A percentile compares a stretch with the other conserved stretches of the same genome.
Evolutionary conservation across 2,113 vertebrate genomes (phyloP).

Genomic region (Cnemophilus loriae): DNA sequence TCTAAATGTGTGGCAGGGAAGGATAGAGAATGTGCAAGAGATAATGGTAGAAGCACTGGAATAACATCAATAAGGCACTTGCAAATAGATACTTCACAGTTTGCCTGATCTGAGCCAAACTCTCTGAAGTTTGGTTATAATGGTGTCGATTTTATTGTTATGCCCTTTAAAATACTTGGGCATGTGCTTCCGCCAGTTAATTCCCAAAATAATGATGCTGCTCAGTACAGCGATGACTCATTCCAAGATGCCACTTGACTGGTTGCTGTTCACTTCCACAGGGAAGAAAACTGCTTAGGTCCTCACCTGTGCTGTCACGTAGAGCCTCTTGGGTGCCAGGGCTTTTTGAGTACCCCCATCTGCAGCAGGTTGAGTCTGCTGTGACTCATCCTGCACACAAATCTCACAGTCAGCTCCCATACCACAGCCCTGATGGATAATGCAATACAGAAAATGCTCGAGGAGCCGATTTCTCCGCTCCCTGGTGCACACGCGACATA

Average conservation of each 20-base stretch:
- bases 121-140: neutral
- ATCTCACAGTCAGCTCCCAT: neutral
- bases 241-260: neutral
- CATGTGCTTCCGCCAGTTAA: neutral
- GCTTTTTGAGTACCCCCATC: neutral
- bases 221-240: neutral
- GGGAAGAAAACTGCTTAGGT: neutral
- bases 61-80: conserved; percentile 28
- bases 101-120: neutral
- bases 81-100: neutral
- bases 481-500: accelerated
- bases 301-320: neutral
- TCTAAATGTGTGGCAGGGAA: conserved; percentile 47
- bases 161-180: neutral
- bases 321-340: neutral
- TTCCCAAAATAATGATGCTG: conserved; percentile 16
- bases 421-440: neutral
- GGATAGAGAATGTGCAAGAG: neutral
- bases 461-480: neutral
- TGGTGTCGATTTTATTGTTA: neutral
- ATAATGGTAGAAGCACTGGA: conserved; percentile 5
- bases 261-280: neutral
- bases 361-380: neutral
- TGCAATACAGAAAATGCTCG: neutral
- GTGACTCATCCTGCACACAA: neutral